Base-by-base conservation (phyloP, 2,888 invertebrate species). In the Meloe dianella region DNA sequence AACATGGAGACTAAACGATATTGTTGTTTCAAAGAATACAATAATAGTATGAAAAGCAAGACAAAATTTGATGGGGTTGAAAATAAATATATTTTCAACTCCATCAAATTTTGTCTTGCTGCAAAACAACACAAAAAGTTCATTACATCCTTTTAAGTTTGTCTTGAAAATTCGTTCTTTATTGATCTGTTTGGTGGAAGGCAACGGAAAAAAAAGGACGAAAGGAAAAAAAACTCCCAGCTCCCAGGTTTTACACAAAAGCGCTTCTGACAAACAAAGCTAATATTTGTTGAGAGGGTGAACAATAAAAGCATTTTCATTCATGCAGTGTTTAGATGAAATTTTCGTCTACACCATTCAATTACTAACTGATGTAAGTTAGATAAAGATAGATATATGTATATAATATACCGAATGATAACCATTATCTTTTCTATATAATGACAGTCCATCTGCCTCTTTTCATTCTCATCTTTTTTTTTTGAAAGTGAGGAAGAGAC, bases 241-340 rank as follows among this genome's bases (percentile, higher is more conserved):
- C 51, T 56, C 59, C 59, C 67, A 66, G 51, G 56, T 66, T 66
- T 63, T 62, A 29, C 65, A 65, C 67, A 56, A 51, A 41, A 51
- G 51, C 79, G 38, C 24, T 32, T 60, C 72, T 78, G 79, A 79
- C 80, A 79, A 80, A 81, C 81, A 81, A 82, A 82, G 81, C 81
- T 78, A 81, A 81, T 82, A 81, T 82, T 82, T 81, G 79, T 77
- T 72, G 77, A 81, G 80, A 80, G 81, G 80, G 81, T 74, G 79
- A 79, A 79, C 80, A 81, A 80, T 80, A 81, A 81, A 81, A 81
- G 79, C 80, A 78, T 81, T 81, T 80, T 80, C 65, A 80, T 80
- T 80, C 79, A 78, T 76, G 71, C 67, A 51, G 65, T 56, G 47
- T 59, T 20, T 57, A 51, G 51, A 51, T 51, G 51, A 51, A 51